A percentile compares a stretch with the other conserved stretches of the same genome.
Evolutionary conservation across 2,113 vertebrate species (phyloP).

Genomic region (Acanthisitta chloris): DNA sequence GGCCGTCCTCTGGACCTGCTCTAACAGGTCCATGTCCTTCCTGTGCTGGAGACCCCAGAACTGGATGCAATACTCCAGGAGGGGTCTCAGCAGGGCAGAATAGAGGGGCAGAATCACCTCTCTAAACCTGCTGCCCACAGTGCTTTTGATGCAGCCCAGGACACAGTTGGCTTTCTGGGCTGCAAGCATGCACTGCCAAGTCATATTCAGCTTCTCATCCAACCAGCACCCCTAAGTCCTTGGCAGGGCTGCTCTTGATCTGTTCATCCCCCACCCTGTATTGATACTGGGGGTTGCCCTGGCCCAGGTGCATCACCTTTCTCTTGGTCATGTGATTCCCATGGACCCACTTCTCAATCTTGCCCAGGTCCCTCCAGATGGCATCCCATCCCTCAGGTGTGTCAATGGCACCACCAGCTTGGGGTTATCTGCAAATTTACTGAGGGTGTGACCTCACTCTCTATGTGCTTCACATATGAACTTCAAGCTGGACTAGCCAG

Average conservation of each 20-base stretch:
- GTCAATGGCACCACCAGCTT: background rate
- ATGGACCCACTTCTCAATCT: background rate
- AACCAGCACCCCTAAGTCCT: background rate
- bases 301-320: background rate
- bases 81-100: background rate
- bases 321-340: background rate
- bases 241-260: background rate
- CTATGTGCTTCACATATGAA: background rate
- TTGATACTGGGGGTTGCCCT: background rate
- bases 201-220: background rate
- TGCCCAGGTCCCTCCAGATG: background rate
- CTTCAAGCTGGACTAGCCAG: background rate
- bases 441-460: background rate
- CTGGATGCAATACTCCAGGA: background rate
- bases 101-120: background rate
- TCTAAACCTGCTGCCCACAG: background rate
- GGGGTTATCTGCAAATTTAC: background rate
- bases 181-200: background rate
- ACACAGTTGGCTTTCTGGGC: background rate
- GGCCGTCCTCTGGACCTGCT: background rate
- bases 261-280: background rate
- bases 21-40: background rate
- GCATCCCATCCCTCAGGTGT: background rate
- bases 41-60: background rate
- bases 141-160: background rate